Evolutionary conservation across 2,113 vertebrate species (phyloP), one percentile per base, ranked within the genome.

Genomic region (Caracal caracal): DNA sequence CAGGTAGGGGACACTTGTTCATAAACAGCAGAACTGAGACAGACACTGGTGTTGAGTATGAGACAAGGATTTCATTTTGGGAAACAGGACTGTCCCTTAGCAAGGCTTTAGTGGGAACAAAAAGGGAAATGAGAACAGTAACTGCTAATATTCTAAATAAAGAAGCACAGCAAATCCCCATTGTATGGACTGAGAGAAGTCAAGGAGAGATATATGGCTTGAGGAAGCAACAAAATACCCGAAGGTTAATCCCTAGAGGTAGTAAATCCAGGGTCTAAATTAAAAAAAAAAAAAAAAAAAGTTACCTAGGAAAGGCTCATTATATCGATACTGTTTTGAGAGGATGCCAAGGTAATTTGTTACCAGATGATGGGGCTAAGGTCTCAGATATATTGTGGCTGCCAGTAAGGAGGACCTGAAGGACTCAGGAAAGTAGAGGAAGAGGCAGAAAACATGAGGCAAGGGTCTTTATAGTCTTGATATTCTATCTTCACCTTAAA

Each of bases 331-430:
- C 22, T 47, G 2, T 66, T 94, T 89, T 90, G 73, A 93, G n/a
- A 88, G 40, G 35, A 70, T 68, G 92, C 56, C 84, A 80, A 30
- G 56, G 59, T 90, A 95, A 88, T 90, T 63, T 76, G 80, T 88
- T 95, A 95, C 90, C 93, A 96, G 97, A 90, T 90, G 92, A 94
- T 96, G 79, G 92, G 96, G 87, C 90, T 97, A 90, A 86, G 92
- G 37, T 91, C 83, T 95, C 70, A 90, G 51, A 59, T 53, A 89
- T 82, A 89, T 8, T 43, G 22, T 84, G 75, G 19, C 28, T 90
- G 75, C 40, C 13, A 5, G 13, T 51, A 28, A 93, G 65, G 51
- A 70, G 37, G 19, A 2, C 37, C 47, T 37, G 40, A 80, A 63
- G 84, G 79, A 65, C 43, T 20, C 33, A 80, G 37, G 51, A 75